phyloP scores from a whole-genome alignment of 2,888 invertebrate species.

The Spilosoma lubricipeda region DNA sequence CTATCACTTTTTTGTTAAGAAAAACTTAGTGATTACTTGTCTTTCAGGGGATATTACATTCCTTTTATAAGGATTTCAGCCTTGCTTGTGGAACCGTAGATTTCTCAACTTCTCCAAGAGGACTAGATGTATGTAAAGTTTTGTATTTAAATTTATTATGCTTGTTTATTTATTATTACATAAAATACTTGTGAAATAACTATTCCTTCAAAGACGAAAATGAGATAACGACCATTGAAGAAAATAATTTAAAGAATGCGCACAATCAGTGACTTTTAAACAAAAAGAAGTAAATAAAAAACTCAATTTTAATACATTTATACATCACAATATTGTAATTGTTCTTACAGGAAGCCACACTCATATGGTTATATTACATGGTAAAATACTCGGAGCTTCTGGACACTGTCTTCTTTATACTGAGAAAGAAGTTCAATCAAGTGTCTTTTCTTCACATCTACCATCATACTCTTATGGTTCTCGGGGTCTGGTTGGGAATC shows the following conservation, averaged over 20 bases:
- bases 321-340: not conserved
- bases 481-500: conserved; percentile 30
- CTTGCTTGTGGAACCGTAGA: conserved; percentile 37
- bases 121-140: conserved; percentile 31
- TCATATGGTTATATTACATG: conserved; percentile 82
- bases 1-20: too few relatives aligned
- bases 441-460: conserved; percentile 93
- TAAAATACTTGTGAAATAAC: too few relatives aligned
- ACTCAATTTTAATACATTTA: too few relatives aligned
- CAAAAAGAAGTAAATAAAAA: too few relatives aligned
- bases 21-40: not conserved
- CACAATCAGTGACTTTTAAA: too few relatives aligned
- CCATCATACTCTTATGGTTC: conserved; percentile 41
- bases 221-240: too few relatives aligned
- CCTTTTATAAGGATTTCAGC: conserved; percentile 25
- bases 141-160: not conserved
- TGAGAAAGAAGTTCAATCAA: conserved; percentile 90
- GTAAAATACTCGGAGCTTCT: conserved; percentile 90
- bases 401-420: conserved; percentile 92
- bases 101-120: conserved; percentile 40
- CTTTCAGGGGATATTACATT: conserved; percentile 27
- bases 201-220: too few relatives aligned
- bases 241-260: too few relatives aligned
- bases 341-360: conserved; percentile 33
- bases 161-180: not conserved